Evolutionary conservation across 2,797 vertebrate species (phyloP), one percentile per base, ranked within the genome.

Genomic region (Sorex maritimensis): DNA sequence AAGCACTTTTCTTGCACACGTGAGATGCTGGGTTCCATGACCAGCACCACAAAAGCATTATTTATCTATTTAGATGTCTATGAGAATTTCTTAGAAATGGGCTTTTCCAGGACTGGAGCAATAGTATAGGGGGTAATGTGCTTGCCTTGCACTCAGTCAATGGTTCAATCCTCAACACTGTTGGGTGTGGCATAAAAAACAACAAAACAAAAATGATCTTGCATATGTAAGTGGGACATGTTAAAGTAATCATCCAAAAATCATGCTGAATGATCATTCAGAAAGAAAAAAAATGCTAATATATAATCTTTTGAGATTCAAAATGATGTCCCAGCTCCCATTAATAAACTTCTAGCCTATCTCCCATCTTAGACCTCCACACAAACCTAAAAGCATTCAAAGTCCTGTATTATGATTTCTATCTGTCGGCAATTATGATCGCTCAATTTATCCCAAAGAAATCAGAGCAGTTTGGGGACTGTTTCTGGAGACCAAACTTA

Each of bases 331-430:
- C 10, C 7, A 87, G 4, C 3, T 61, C 34, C 12, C 24, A 26
- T 0, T 28, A 69, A 44, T 38, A 38, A 7, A 55, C 28, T 21
- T 12, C 61, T 2, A 74, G 0, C 0, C 8, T 52, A 12, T 44
- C 6, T 21, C 4, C 13, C 15, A 49, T 34, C 8, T 88, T 8
- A 90, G 49, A 52, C 19, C 34, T 80, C 28, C 26, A 34, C 30
- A 87, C 1, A 26, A 26, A 80, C 0, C 74, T 30, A 12, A 34
- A 38, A 73, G 7, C 34, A 81, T 67, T 81, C 55, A 87, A 15
- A 2, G 52, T 74, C 44, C 34, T 46, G 30, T 44, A 13, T 13
- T 80, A 3, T 38, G 68, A 21, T 5, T 69, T 12, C 38, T 6
- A 26, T 87, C 46, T 81, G 11, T 52, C 23, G 7, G 8, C 11